phyloP scores from a whole-genome alignment of 2,888 invertebrate species.

The Leptinotarsa juncta region DNA sequence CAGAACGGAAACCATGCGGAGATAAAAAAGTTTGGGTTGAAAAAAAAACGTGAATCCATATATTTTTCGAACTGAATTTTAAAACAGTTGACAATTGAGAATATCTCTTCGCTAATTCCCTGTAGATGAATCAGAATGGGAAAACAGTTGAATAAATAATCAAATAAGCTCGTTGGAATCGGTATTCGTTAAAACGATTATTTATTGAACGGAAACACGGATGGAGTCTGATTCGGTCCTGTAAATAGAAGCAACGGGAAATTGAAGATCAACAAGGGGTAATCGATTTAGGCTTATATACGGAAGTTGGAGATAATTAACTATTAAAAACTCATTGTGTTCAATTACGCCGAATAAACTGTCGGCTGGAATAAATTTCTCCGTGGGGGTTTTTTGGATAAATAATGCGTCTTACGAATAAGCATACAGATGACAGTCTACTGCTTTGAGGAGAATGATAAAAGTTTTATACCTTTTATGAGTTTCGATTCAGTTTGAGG shows the following conservation, averaged over 20 bases:
- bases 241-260: conserved; percentile 8
- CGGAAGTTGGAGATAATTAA: conserved; percentile 43
- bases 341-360: conserved; percentile 26
- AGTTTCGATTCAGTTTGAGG: no score
- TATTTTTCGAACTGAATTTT: background rate
- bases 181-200: conserved; percentile 13
- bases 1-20: no score
- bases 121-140: background rate
- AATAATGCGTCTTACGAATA: background rate
- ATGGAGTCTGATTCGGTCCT: conserved; percentile 6
- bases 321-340: conserved; percentile 44
- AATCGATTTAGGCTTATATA: conserved; percentile 46
- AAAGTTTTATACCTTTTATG: no score
- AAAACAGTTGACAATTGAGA: background rate
- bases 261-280: conserved; percentile 38
- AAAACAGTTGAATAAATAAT: conserved; percentile 2
- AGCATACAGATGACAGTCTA: no score
- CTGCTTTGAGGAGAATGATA: no score
- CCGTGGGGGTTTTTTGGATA: background rate
- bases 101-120: background rate
- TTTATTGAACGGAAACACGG: conserved; percentile 22
- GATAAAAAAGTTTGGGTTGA: background rate
- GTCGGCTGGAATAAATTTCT: conserved; percentile 5
- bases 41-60: background rate
- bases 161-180: conserved; percentile 1